Evolutionary conservation across 2,888 invertebrate species (phyloP), one percentile per base, ranked within the genome.

Genomic region (Hypolimnas misippus): DNA sequence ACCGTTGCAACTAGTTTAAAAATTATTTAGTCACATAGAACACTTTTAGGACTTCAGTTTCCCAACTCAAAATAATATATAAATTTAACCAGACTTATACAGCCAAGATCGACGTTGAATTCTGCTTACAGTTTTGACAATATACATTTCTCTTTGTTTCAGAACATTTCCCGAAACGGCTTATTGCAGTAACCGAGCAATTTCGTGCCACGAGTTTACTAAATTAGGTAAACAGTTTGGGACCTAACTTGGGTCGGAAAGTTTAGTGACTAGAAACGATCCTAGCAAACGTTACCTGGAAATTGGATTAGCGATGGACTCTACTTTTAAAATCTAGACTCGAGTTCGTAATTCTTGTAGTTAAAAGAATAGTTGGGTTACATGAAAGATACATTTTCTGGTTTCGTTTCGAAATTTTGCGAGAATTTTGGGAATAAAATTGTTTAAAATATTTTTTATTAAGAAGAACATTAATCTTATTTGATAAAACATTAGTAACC

Each of bases 121-220:
- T 40, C 25, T 21, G 33, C 21, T 21, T 44, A 52, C 33, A 53
- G 52, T 53, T 53, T 35, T 46, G 53, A 25, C 21, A 21, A 19
- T 29, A 29, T 55, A 21, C 21, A 21, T 51, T 58, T 29, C 29
- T 59, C 56, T 60, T 65, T 59, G 68, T 66, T 66, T 58, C 54
- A 42, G 58, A 64, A 60, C 61, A 66, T 63, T 70, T 63, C 46
- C 57, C 57, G 60, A 61, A 66, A 61, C 61, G 61, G 53, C 42
- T 65, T 62, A 49, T 49, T 40, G 53, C 61, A 51, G 60, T 64
- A 56, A 57, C 49, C 3, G 6, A 40, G 31, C 38, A 56, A 38
- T 60, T 60, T 55, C 46, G 38, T 46, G 46, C 40, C 57, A 62
- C 31, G 52, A 56, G 55, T 56, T 35, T 31, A 33, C 25, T 55